Evolutionary conservation across 2,888 invertebrate species (phyloP).

Genomic region (Craniophora ligustri): DNA sequence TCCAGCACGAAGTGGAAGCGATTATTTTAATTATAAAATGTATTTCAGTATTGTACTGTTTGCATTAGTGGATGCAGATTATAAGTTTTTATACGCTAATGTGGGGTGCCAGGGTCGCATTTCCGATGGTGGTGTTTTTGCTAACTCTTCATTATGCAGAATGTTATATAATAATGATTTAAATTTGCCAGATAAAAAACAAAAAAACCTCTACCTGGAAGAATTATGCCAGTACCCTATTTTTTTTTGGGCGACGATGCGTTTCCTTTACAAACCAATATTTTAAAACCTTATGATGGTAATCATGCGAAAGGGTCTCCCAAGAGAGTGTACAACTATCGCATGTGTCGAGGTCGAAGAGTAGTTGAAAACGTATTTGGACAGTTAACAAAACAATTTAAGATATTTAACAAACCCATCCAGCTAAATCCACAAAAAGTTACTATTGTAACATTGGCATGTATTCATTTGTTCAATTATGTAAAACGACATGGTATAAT

Average conservation of each 20-base stretch:
- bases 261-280: conserved; percentile 33
- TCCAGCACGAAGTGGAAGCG: conserved; percentile 51
- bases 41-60: conserved; percentile 64
- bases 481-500: conserved; percentile 22
- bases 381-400: conserved; percentile 41
- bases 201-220: conserved; percentile 43
- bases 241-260: conserved; percentile 44
- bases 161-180: conserved; percentile 38
- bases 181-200: conserved; percentile 43
- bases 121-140: conserved; percentile 51
- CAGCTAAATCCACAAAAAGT: conserved; percentile 35
- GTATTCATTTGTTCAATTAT: conserved; percentile 41
- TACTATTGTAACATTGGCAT: conserved; percentile 32
- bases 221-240: conserved; percentile 34
- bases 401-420: conserved; percentile 32
- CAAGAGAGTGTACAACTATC: conserved; percentile 47
- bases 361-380: conserved; percentile 56
- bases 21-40: conserved; percentile 62
- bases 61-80: conserved; percentile 66
- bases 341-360: conserved; percentile 45
- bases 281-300: conserved; percentile 51
- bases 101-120: conserved; percentile 47
- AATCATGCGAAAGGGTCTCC: conserved; percentile 39
- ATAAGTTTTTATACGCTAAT: conserved; percentile 60
- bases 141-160: conserved; percentile 39